Evolutionary conservation across 2,888 invertebrate genomes (phyloP).

Genomic region (Hybos culiciformis): DNA sequence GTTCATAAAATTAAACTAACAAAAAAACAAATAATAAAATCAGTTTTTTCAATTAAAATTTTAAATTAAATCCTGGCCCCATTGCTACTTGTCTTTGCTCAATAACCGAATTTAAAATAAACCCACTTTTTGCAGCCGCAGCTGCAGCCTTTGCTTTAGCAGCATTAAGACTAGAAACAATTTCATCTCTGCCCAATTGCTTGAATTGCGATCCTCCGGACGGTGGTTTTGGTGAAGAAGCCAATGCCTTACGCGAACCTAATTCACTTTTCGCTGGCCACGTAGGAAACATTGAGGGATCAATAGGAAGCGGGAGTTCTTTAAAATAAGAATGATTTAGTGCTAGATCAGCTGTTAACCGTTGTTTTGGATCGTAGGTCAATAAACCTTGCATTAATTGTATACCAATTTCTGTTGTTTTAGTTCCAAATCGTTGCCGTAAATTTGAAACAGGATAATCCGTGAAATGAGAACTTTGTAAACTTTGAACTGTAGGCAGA

Average conservation of each 20-base stretch:
- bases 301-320: slow-evolving; percentile 73
- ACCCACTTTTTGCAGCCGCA: slow-evolving; percentile 26
- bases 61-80: slow-evolving; percentile 62
- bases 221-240: slow-evolving; percentile 83
- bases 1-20: no score
- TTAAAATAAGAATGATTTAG: slow-evolving; percentile 73
- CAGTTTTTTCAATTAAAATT: slow-evolving; percentile 58
- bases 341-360: slow-evolving; percentile 81
- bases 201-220: slow-evolving; percentile 91
- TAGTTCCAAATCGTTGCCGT: slow-evolving; percentile 45
- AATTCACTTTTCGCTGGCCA: slow-evolving; percentile 99
- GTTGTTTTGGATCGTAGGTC: slow-evolving; percentile 78
- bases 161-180: no score
- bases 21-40: no score
- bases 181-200: slow-evolving; percentile 46
- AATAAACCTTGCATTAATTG: slow-evolving; percentile 59
- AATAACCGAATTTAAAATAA: slow-evolving; percentile 31
- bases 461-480: slow-evolving; percentile 69
- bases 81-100: slow-evolving; percentile 42
- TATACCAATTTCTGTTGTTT: slow-evolving; percentile 45
- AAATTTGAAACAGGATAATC: slow-evolving; percentile 81
- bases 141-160: slow-evolving; percentile 26
- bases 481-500: slow-evolving; percentile 81
- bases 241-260: slow-evolving; percentile 57
- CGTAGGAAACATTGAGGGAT: slow-evolving; percentile 97